A percentile compares a stretch with the other conserved stretches of the same genome.
Evolutionary conservation across 2,797 vertebrate genomes (phyloP).

Genomic region (Threskiornis aethiopicus): DNA sequence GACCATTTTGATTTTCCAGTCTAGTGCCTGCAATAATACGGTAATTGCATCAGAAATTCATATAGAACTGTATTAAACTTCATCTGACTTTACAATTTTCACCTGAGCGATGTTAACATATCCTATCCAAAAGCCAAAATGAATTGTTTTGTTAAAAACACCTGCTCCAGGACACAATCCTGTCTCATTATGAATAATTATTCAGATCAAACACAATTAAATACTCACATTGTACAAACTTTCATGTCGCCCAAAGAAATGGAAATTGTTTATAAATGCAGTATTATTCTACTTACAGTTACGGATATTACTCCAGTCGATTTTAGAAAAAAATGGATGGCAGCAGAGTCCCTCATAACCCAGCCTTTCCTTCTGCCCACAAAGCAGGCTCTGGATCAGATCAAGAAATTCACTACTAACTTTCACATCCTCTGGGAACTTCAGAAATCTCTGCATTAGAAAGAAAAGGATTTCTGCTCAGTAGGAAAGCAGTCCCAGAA

Average conservation of each 20-base stretch:
- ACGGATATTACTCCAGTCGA: slow-evolving; percentile 88
- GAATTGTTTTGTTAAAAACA: neutral
- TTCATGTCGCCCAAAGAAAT: neutral
- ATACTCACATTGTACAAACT: neutral
- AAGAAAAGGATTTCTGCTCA: slow-evolving; percentile 41
- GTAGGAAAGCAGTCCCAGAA: neutral
- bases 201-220: neutral
- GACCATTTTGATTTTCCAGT: neutral
- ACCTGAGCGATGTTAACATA: neutral
- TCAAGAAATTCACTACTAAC: slow-evolving; percentile 86
- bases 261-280: neutral
- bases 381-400: slow-evolving; percentile 89
- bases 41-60: neutral
- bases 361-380: slow-evolving; percentile 86
- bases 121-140: neutral
- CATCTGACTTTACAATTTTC: neutral
- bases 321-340: slow-evolving; percentile 89
- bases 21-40: neutral
- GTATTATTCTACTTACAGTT: slow-evolving; percentile 81
- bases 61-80: neutral
- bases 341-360: slow-evolving; percentile 89
- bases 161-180: neutral
- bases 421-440: slow-evolving; percentile 87
- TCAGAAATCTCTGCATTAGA: slow-evolving; percentile 84
- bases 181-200: neutral